Conservation (phyloP, 2,797 vertebrate species). For the Australoheros facetus region DNA sequence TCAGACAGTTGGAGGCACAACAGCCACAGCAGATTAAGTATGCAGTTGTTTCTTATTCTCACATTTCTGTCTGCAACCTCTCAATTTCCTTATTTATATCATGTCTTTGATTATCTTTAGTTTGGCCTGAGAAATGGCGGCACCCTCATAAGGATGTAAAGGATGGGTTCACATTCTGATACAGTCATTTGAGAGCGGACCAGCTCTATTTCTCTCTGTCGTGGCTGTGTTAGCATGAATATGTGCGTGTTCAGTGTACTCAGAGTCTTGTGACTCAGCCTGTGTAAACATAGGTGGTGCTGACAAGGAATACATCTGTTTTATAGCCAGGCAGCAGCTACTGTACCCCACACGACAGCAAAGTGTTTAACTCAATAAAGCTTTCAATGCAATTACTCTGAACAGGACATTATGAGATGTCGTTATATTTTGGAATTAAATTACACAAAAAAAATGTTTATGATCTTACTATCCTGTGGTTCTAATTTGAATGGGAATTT, state of each 20-base stretch:
- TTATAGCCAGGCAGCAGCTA: slow-evolving; percentile 27
- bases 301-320: slow-evolving; percentile 30
- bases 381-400: neutral
- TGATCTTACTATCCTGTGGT: neutral
- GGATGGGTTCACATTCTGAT: neutral
- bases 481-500: neutral
- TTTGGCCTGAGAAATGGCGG: neutral
- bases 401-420: neutral
- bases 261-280: slow-evolving; percentile 72
- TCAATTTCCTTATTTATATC: neutral
- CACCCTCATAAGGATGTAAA: neutral
- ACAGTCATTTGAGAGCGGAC: neutral
- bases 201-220: neutral
- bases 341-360: neutral
- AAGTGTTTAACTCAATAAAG: slow-evolving; percentile 10
- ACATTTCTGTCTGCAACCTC: neutral
- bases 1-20: slow-evolving; percentile 50
- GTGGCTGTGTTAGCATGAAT: neutral
- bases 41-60: neutral
- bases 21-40: slow-evolving; percentile 57
- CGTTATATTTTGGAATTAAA: neutral
- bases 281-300: slow-evolving; percentile 80
- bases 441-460: neutral
- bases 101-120: neutral
- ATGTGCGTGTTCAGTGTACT: slow-evolving; percentile 12